Evolutionary conservation across 2,888 invertebrate species (phyloP), one percentile per base, ranked within the genome.

Genomic region (Oithona nana): DNA sequence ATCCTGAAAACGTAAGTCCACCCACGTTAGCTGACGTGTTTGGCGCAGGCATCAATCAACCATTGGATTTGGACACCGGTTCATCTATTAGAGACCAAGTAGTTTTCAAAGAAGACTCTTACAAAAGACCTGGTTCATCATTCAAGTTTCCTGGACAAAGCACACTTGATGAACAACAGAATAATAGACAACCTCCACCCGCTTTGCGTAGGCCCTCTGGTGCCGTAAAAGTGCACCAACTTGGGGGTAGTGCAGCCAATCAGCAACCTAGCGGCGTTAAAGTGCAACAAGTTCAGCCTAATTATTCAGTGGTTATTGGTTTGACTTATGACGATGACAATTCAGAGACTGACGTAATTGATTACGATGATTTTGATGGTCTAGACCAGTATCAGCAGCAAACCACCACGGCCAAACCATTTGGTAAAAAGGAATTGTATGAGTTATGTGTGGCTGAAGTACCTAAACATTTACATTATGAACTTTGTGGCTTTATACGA

Each of bases 271-370:
- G 11, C 3, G n/a, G 3, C 50, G 22, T 20, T 20, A 24, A 22
- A 26, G 2, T 3, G 20, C 20, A 54, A 54, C 13, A 20, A 54
- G 24, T 54, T 24, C 54, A 11, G 24, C 54, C 6, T 26, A 54
- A 54, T 16, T 54, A 54, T 30, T 3, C 24, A 3, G n/a, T 59
- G 3, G 59, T 59, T 13, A 26, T 59, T 16, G 59, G 59, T 1
- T 24, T 50, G 28, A 59, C 24, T n/a, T 59, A 59, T 26, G 49
- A 59, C 26, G 59, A 59, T 26, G 29, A 59, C 28, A 28, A 50
- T 49, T 29, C 50, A 50, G 48, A 50, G 11, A 49, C 2, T 24
- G 11, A 28, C 3, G 50, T 28, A 3, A 24, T 22, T 22, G 28
- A 59, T 39, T 22, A 59, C 49, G 24, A 28, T 28, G 49, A 49